These are phyloP conservation scores for Synanthedon myopaeformis DNA, from an alignment of 2,888 invertebrate genomes.

Conservation along the genomic window DNA sequence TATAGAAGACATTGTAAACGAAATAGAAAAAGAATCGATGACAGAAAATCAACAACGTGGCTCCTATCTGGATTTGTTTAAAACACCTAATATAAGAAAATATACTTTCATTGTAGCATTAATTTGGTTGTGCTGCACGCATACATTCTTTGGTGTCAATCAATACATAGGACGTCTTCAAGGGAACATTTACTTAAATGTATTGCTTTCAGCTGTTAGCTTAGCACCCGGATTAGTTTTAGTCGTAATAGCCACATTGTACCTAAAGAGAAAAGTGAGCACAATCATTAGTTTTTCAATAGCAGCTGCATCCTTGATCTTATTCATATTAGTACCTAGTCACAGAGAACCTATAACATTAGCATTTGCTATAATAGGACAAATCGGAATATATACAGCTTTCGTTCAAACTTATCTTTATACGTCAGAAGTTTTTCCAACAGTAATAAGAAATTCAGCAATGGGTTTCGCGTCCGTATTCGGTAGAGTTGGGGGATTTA, in stretches of 20 bases:
- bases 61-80: constrained; percentile 72
- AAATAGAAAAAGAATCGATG: constrained; percentile 32
- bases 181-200: constrained; percentile 84
- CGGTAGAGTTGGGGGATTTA: constrained; percentile 76
- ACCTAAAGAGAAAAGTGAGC: constrained; percentile 39
- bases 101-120: constrained; percentile 77
- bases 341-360: constrained; percentile 58
- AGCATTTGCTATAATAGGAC: constrained; percentile 78
- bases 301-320: constrained; percentile 36
- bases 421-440: constrained; percentile 84
- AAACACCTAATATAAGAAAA: constrained; percentile 74
- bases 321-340: constrained; percentile 43
- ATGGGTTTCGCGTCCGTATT: constrained; percentile 80
- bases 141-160: constrained; percentile 86
- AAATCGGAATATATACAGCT: constrained; percentile 78
- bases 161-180: constrained; percentile 82
- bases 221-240: constrained; percentile 37
- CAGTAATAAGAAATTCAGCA: constrained; percentile 81
- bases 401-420: constrained; percentile 78
- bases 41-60: constrained; percentile 21
- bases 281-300: constrained; percentile 35
- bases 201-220: constrained; percentile 74
- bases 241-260: constrained; percentile 34
- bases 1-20: constrained; percentile 38
- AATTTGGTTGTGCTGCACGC: constrained; percentile 83